Evolutionary conservation across 2,113 vertebrate genomes (phyloP).

Genomic region (Chiloscyllium plagiosum): DNA sequence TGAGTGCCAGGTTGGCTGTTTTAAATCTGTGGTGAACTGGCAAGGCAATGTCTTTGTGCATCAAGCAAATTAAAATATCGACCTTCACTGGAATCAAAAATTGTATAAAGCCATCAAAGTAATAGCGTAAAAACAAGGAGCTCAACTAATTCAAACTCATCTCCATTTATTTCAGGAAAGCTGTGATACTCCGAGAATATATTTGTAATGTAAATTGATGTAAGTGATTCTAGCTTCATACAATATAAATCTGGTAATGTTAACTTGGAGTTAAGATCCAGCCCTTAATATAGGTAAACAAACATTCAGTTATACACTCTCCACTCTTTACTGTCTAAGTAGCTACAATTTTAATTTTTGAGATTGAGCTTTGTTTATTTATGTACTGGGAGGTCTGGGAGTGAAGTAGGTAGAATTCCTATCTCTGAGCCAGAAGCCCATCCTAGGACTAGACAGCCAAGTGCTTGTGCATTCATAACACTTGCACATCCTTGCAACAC

Average conservation of each 20-base stretch:
- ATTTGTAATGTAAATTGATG: not conserved
- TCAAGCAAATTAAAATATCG: not conserved
- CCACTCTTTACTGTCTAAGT: not conserved
- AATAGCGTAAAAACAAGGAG: not conserved
- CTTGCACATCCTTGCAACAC: too few species aligned
- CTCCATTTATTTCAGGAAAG: not conserved
- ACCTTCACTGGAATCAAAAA: not conserved
- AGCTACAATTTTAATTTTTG: not conserved
- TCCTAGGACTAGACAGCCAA: too few species aligned
- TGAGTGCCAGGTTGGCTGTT: not conserved
- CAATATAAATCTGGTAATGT: not conserved
- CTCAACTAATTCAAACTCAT: not conserved
- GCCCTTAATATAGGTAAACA: not conserved
- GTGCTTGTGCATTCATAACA: too few species aligned
- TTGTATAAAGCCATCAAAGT: not conserved
- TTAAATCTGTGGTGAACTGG: not conserved
- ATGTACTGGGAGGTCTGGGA: not conserved
- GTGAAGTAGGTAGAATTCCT: too few species aligned
- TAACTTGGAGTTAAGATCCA: not conserved
- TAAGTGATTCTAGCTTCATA: not conserved
- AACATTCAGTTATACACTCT: not conserved
- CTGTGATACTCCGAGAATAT: not conserved
- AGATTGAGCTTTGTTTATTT: not conserved
- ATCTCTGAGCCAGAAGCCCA: too few species aligned
- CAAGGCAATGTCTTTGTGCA: not conserved